Base-by-base conservation (phyloP, 2,797 vertebrate species). In the Diglossa cyanea region DNA sequence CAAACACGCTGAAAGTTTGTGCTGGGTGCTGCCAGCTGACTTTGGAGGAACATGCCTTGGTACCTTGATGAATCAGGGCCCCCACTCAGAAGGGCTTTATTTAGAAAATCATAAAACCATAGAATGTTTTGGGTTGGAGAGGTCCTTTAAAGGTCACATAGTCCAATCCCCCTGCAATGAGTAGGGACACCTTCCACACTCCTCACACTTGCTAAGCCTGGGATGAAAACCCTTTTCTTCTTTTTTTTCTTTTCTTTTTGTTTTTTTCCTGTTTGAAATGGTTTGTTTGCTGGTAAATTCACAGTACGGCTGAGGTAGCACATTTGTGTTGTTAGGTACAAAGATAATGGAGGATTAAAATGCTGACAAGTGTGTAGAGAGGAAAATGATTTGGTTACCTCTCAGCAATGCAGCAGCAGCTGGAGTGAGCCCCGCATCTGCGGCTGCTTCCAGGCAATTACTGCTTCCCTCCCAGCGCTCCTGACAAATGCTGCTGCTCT, bases 281-380 rank as follows among this genome's bases (percentile, higher is more conserved):
- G 67, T 89, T 95, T 92, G 84, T 92, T 95, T 96, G 72, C 81
- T 78, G 60, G 92, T 89, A 93, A 96, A 94, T 94, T 91, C 79
- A 80, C 91, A 72, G 91, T 82, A 68, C 23, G 92, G 96, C 97
- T 97, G 96, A 97, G 97, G 67, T 95, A 91, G 97, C 97, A 97
- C 95, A 97, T 98, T 97, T 94, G 93, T 95, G 96, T 97, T 96
- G 84, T 88, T 92, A 86, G 93, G 95, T 45, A 77, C 73, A 80
- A 90, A 92, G 87, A 91, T 91, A 97, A 97, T 86, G 70, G 95
- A 87, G 77, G 94, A 97, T 96, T 97, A 98, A 98, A 98, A 96
- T 98, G 98, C 97, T 98, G 98, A 98, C 97, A 98, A 97, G 97
- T 94, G 92, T 91, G 96, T 60, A 90, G 92, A 96, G 91, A 96